Evolutionary conservation across 1,140 invertebrate species (phyloP), one percentile per base, ranked within the genome.

Genomic region (Macrosteles quadrilineatus): DNA sequence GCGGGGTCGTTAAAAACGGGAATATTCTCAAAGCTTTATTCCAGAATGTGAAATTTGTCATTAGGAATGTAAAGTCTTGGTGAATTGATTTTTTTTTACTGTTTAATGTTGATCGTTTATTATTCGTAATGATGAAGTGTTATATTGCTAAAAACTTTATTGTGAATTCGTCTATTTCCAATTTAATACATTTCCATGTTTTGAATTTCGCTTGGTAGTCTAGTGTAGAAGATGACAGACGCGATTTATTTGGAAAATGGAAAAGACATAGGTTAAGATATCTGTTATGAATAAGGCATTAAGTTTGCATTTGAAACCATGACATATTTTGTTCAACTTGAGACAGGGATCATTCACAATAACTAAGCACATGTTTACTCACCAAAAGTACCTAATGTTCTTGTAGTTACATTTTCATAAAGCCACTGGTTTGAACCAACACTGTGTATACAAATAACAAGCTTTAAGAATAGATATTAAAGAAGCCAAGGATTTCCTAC

Each of bases 251-350:
- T 50, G 47, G 47, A 50, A 59, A 59, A 59, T 14, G 55, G 55
- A 59, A 59, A 59, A 59, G 55, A 59, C 55, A 59, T 59, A 59
- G 55, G 55, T 59, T 59, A 59, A 59, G 55, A 36, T 14, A 6
- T 59, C 23, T 25, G 55, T 25, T 29, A 23, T n/a, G n/a, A 59
- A 23, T 23, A 14, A 59, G 27, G 23, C 12, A 21, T 50, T 50
- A 50, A 50, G 47, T 50, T 50, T 50, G 14, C 32, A 36, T 36
- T 36, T 36, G 32, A 14, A 36, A 19, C 47, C 47, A 50, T 50
- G 47, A 50, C 47, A 50, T 50, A 9, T 17, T 50, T 50, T 19
- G 4, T 17, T 50, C 4, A 50, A 11, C 4, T 50, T 50, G n/a
- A 50, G 21, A 21, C 47, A 19, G 21, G 14, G 14, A 21, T 19